These are phyloP conservation scores for Nemopilema nomurai DNA, from an alignment of 30 jellyfish, hydroid and myxozoan species.

Conservation along the genomic window DNA sequence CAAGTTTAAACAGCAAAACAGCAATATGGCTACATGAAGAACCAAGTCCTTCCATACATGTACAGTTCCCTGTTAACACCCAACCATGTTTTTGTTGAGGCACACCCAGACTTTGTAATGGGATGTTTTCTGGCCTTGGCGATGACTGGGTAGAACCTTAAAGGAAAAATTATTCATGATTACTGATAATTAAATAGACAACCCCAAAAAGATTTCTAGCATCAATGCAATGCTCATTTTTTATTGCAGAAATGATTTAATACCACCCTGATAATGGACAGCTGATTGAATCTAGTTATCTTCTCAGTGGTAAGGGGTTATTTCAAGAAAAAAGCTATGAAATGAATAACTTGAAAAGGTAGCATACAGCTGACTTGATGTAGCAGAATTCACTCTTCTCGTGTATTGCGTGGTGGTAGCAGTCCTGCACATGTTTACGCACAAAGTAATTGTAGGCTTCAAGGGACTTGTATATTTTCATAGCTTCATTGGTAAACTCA, in stretches of 20 bases:
- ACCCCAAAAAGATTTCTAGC: neutral
- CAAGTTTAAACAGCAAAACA: slow-evolving; percentile 36
- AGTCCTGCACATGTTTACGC: slow-evolving; percentile 61
- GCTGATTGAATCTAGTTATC: neutral
- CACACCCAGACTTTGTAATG: slow-evolving; percentile 11
- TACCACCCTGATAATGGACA: neutral
- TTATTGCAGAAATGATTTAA: neutral
- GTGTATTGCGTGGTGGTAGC: slow-evolving; percentile 28
- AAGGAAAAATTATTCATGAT: neutral
- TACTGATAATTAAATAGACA: neutral
- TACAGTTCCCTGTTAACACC: slow-evolving; percentile 44
- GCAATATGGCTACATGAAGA: slow-evolving; percentile 46
- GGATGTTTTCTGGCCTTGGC: slow-evolving; percentile 23
- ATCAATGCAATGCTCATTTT: neutral
- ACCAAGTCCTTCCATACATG: slow-evolving; percentile 56
- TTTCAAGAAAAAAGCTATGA: neutral
- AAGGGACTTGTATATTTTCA: slow-evolving; percentile 40
- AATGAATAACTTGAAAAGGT: neutral
- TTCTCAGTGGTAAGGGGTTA: neutral
- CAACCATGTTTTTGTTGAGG: neutral
- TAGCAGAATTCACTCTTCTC: neutral
- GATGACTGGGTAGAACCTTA: slow-evolving; percentile 49
- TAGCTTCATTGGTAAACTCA: slow-evolving; percentile 29
- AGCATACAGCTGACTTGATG: slow-evolving; percentile 35
- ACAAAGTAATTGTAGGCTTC: slow-evolving; percentile 39